Conservation (phyloP, 1,140 invertebrate genomes). For the Drosophila mojavensis region DNA sequence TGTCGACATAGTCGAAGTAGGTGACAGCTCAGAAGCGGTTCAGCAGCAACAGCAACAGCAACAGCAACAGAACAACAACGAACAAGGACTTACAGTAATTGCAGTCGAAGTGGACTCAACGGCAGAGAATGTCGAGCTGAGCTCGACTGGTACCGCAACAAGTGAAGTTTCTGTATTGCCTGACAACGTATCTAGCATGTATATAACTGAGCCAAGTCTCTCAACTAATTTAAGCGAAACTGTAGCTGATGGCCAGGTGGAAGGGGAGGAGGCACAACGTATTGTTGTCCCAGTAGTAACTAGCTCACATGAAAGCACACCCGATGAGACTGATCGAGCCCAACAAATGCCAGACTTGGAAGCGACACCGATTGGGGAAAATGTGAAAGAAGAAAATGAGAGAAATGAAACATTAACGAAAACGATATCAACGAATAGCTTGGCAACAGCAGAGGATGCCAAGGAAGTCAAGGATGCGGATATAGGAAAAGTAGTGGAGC, state of each 20-base stretch:
- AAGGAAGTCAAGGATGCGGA: too few relatives aligned
- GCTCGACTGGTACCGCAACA: not conserved
- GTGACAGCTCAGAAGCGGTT: too few relatives aligned
- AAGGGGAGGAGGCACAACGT: not conserved
- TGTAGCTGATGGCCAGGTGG: not conserved
- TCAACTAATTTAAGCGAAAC: slow-evolving; percentile 1
- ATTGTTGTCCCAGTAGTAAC: not conserved
- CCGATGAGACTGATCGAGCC: slow-evolving; percentile 55
- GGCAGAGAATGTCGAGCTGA: too few relatives aligned
- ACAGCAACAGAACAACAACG: not conserved
- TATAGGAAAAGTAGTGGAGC: too few relatives aligned
- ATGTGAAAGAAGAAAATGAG: not conserved
- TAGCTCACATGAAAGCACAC: slow-evolving; percentile 16
- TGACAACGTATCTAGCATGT: not conserved
- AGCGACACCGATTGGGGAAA: slow-evolving; percentile 12
- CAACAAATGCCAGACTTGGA: slow-evolving; percentile 9
- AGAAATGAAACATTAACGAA: not conserved
- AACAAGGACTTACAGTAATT: too few relatives aligned
- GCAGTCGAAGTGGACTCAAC: too few relatives aligned
- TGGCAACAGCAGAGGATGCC: too few relatives aligned
- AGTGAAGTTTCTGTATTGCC: not conserved
- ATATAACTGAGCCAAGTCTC: slow-evolving; percentile 3
- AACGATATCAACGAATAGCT: too few relatives aligned
- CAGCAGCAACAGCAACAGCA: not conserved
- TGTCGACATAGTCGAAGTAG: not conserved